These are phyloP conservation scores for Rhegmatorhina hoffmannsi DNA, from an alignment of 2,113 vertebrate genomes.

Conservation along the genomic window DNA sequence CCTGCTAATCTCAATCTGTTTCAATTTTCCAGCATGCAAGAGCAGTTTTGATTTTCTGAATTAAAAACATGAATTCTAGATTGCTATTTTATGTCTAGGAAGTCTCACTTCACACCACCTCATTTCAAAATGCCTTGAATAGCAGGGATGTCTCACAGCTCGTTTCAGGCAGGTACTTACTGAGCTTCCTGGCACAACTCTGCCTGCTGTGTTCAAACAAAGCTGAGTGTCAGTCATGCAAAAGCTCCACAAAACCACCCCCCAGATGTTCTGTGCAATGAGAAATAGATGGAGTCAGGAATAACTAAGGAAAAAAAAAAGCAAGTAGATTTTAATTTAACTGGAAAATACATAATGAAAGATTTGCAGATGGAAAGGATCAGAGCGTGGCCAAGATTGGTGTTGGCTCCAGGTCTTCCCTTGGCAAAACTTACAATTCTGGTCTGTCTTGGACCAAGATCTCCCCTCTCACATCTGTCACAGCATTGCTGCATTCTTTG, in stretches of 20 bases:
- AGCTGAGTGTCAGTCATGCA: background rate
- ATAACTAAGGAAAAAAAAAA: background rate
- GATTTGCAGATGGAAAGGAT: background rate
- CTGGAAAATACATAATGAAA: background rate
- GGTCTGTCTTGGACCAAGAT: background rate
- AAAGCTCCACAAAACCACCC: background rate
- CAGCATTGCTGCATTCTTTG: background rate
- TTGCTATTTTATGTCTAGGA: background rate
- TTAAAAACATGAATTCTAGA: background rate
- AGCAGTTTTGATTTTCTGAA: background rate
- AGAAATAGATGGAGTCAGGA: background rate
- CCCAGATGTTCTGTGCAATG: background rate
- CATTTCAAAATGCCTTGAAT: background rate
- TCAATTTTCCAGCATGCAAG: background rate
- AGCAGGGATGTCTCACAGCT: background rate
- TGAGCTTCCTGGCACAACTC: background rate
- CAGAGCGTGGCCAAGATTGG: background rate
- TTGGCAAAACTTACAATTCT: background rate
- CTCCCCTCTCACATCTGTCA: background rate
- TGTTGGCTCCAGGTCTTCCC: background rate
- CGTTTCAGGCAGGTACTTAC: background rate
- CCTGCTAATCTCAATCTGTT: background rate
- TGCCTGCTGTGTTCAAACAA: constrained; percentile 14
- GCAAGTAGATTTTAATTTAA: background rate
- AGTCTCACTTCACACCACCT: background rate